Base-by-base conservation (phyloP, 2,888 invertebrate species). In the Philereme vetulata region DNA sequence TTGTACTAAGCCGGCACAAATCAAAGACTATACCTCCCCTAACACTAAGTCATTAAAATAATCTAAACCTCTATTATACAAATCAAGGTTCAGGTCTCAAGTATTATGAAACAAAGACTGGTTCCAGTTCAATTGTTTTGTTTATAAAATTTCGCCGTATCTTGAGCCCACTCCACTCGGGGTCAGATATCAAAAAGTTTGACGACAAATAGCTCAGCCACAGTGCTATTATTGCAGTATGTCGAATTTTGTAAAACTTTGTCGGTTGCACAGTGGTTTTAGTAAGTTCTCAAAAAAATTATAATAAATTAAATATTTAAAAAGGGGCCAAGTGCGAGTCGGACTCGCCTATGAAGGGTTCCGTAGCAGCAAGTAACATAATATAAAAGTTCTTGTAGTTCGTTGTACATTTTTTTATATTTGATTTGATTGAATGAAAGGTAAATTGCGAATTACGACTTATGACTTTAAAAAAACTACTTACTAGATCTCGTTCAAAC, bases 111-210 rank as follows among this genome's bases (percentile, higher is more conserved):
- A 58, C 54, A 62, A 62, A 45, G 61, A 44, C 7, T 34, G 47
- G 46, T 51, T 51, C 33, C 45, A 32, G 10, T 52, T 52, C 9
- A 53, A 42, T 56, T 43, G 55, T 45, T 55, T 54, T 65, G 62
- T 62, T 60, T 45, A 53, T 56, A 46, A 56, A 61, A 60, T 43
- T 67, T 66, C 66, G 58, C 51, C 57, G 69, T 68, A 70, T 40
- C 56, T 55, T 36, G 52, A 49, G 52, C 49, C 62, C 63, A 61
- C 66, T 65, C 34, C 51, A 53, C 53, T 51, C 51, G 61, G 71
- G 68, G 72, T 78, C 76, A 66, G 56, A 73, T 78, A 76, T 77
- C 77, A 75, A 64, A 62, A 51, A 67, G 62, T 65, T 65, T 68
- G 71, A 68, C 70, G 73, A 74, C 72, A 69, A 67, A 72, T 72